Conservation (phyloP, 53 echinoderm and acorn worm species). For the Echinometra lucunter region DNA sequence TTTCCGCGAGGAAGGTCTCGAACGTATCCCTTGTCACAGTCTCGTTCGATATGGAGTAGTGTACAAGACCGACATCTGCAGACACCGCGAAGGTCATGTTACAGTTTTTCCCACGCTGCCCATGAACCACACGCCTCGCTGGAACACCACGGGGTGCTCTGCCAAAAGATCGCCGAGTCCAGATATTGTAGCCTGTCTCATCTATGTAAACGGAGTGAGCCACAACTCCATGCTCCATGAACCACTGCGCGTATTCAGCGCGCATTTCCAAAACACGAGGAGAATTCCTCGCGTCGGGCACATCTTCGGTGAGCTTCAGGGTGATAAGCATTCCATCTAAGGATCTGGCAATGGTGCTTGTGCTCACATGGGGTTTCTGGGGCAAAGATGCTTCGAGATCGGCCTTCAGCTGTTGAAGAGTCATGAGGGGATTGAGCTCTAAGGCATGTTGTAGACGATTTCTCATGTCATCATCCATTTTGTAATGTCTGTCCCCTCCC, state of each 20-base stretch:
- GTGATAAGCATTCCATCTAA: slow-evolving; percentile 2
- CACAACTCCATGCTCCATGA: neutral
- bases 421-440: neutral
- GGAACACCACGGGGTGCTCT: neutral
- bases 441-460: neutral
- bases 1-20: slow-evolving; percentile 30
- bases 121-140: neutral
- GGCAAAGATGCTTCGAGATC: neutral
- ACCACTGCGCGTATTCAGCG: slow-evolving; percentile 24
- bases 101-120: slow-evolving; percentile 26
- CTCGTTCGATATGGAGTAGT: neutral
- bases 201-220: neutral
- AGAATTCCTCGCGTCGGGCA: neutral
- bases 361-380: neutral
- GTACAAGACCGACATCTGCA: neutral
- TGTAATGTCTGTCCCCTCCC: neutral
- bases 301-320: neutral
- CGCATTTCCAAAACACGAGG: neutral
- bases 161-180: neutral
- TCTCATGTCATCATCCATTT: slow-evolving; percentile 30
- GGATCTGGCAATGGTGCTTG: neutral
- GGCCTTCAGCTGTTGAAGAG: neutral
- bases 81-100: slow-evolving; percentile 33
- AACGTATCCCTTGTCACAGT: slow-evolving; percentile 41
- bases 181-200: slow-evolving; percentile 4